Conservation (phyloP, 2,888 invertebrate species). For the Philonicus albiceps region DNA sequence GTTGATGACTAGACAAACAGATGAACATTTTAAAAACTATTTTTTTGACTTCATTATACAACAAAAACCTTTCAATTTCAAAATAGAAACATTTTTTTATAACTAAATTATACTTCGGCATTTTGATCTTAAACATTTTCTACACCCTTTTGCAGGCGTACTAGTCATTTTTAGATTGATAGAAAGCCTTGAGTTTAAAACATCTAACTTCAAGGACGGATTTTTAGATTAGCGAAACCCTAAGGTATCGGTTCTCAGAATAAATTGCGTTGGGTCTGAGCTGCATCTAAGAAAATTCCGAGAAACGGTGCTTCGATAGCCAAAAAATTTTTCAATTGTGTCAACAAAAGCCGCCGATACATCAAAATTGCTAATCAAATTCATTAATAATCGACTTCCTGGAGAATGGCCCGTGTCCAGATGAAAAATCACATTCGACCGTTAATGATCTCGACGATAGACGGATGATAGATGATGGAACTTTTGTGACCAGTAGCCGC, state of each 20-base stretch:
- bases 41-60: too few species aligned
- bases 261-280: background rate
- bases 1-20: too few species aligned
- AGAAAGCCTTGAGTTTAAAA: background rate
- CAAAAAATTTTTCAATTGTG: background rate
- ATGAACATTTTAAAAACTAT: too few species aligned
- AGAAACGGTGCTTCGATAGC: background rate
- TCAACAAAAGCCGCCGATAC: slow-evolving; percentile 26
- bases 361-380: slow-evolving; percentile 10
- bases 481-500: slow-evolving; percentile 18
- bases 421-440: slow-evolving; percentile 22
- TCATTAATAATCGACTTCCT: slow-evolving; percentile 25
- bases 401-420: slow-evolving; percentile 7
- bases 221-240: background rate
- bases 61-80: too few species aligned
- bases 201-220: background rate
- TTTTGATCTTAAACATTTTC: too few species aligned
- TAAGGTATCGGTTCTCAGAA: background rate
- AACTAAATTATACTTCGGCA: too few species aligned
- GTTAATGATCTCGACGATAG: slow-evolving; percentile 31
- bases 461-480: slow-evolving; percentile 29
- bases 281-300: background rate
- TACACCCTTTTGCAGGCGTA: background rate
- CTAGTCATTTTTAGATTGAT: background rate
- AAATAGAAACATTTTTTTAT: too few species aligned